These are phyloP conservation scores for Mantis religiosa DNA, from an alignment of 2,888 invertebrate genomes.

Conservation along the genomic window DNA sequence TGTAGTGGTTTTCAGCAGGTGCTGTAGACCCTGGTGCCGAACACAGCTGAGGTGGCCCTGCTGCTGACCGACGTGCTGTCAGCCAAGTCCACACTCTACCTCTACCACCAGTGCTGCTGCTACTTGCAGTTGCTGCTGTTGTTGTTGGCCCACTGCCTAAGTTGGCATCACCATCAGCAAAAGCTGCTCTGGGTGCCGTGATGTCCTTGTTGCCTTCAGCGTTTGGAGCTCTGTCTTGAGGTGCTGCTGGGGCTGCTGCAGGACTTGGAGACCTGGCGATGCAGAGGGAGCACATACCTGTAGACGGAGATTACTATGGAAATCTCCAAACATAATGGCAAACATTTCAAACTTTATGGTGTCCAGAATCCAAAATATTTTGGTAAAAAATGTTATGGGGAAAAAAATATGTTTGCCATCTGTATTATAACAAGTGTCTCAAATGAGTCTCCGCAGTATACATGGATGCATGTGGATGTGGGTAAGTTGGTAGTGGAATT, in stretches of 20 bases:
- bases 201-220: constrained; percentile 24
- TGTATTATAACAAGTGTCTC: too few relatives aligned
- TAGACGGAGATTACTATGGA: constrained; percentile 12
- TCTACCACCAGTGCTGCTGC: constrained; percentile 9
- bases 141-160: neutral
- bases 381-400: neutral
- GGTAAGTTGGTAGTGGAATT: too few relatives aligned
- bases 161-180: neutral
- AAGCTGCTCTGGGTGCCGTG: constrained; percentile 5
- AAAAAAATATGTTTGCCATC: neutral
- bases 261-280: constrained; percentile 24
- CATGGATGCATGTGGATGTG: too few relatives aligned
- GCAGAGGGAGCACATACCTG: constrained; percentile 28
- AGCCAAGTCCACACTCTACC: constrained; percentile 35
- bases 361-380: neutral
- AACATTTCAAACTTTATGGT: neutral
- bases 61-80: constrained; percentile 26
- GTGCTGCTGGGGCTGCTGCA: neutral
- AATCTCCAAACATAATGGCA: neutral
- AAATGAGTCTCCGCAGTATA: too few relatives aligned
- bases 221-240: neutral
- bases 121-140: neutral
- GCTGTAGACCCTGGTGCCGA: constrained; percentile 42
- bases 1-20: constrained; percentile 66
- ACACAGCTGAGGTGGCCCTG: constrained; percentile 7